Evolutionary conservation across 2,888 invertebrate species (phyloP).

Genomic region (Lasioglossum figueresi): DNA sequence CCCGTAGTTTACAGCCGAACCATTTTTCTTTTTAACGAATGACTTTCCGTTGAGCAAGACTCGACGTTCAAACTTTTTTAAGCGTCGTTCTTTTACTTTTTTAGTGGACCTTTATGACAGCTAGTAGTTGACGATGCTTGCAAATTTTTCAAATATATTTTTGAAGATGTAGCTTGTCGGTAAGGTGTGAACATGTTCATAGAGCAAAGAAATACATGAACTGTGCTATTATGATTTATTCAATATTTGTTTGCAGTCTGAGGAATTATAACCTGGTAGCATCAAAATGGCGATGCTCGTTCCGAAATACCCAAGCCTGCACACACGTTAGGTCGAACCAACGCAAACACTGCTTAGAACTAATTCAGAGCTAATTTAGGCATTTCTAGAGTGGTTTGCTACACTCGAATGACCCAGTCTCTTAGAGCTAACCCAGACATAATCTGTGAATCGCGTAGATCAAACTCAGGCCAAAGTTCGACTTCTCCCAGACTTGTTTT

Average conservation of each 20-base stretch:
- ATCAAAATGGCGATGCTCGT: neutral
- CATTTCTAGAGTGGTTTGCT: neutral
- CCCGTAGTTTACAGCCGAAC: neutral
- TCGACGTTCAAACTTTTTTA: neutral
- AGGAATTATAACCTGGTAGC: neutral
- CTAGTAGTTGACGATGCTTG: neutral
- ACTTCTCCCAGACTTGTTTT: slow-evolving; percentile 7
- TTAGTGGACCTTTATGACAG: too few species aligned
- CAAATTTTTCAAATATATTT: neutral
- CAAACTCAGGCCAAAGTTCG: neutral
- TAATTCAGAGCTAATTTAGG: neutral
- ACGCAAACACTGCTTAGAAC: neutral
- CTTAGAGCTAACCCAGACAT: neutral
- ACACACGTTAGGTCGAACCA: neutral
- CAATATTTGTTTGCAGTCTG: neutral
- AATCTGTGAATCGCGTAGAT: neutral
- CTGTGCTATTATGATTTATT: neutral
- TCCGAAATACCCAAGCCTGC: neutral
- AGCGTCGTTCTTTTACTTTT: neutral
- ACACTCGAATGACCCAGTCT: neutral
- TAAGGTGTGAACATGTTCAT: neutral
- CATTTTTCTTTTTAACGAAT: neutral
- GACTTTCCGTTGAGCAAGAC: slow-evolving; percentile 1
- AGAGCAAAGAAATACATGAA: neutral
- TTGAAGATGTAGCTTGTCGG: neutral